Conservation (phyloP, 2,888 invertebrate genomes). For the Steromphala cineraria region DNA sequence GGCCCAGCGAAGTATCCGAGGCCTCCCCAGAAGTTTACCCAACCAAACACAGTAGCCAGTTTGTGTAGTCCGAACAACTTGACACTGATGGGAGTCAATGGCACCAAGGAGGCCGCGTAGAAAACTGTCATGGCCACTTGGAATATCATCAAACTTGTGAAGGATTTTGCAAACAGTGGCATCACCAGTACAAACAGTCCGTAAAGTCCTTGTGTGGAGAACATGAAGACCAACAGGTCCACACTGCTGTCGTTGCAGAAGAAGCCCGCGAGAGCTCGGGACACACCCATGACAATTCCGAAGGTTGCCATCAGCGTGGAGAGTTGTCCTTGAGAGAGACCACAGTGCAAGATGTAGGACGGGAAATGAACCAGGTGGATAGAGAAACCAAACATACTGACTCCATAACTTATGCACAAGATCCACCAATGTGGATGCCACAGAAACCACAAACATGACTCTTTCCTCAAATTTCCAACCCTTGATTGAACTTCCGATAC, state of each 20-base stretch:
- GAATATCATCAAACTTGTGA: neutral
- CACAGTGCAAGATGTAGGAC: neutral
- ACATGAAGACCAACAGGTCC: neutral
- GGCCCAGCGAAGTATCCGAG: neutral
- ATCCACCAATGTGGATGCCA: neutral
- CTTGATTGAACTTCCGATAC: neutral
- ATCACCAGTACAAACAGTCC: neutral
- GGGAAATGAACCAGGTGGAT: neutral
- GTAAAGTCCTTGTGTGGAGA: neutral
- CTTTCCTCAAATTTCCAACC: neutral
- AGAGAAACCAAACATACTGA: neutral
- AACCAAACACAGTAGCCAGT: neutral
- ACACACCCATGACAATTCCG: neutral
- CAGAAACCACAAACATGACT: neutral
- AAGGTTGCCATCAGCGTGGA: neutral
- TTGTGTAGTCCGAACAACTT: neutral
- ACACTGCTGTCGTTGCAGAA: neutral
- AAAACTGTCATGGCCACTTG: neutral
- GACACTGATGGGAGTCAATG: neutral
- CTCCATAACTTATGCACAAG: neutral
- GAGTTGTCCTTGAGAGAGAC: neutral
- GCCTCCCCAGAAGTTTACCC: neutral
- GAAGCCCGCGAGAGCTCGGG: neutral
- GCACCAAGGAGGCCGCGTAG: neutral
- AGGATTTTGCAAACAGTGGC: neutral